A percentile compares a stretch with the other conserved stretches of the same genome.
Evolutionary conservation across 2,888 invertebrate genomes (phyloP).

Genomic region (Ochlodes sylvanus): DNA sequence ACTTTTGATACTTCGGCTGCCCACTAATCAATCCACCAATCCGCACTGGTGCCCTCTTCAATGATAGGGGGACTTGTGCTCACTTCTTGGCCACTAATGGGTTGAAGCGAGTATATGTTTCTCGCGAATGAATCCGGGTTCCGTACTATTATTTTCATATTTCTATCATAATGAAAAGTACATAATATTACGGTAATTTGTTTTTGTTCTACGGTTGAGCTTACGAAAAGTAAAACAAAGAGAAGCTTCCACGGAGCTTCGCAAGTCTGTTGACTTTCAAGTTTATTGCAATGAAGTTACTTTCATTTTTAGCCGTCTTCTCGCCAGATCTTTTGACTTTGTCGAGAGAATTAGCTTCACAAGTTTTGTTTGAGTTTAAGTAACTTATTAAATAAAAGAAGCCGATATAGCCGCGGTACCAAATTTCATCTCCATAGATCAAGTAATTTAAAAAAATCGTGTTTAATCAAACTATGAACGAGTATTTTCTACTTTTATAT

Average conservation of each 20-base stretch:
- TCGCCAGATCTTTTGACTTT: conserved; percentile 15
- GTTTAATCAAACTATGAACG: no score
- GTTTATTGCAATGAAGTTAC: conserved; percentile 34
- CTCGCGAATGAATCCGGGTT: no score
- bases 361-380: conserved; percentile 9
- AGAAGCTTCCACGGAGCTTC: conserved; percentile 31
- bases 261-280: conserved; percentile 36
- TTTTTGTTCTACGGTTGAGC: conserved; percentile 11
- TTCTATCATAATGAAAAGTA: background rate
- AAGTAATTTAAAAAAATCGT: no score
- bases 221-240: conserved; percentile 28
- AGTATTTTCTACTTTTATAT: no score
- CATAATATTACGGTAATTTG: conserved; percentile 1
- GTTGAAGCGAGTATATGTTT: no score
- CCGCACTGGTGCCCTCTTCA: no score
- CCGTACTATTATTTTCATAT: background rate
- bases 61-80: no score
- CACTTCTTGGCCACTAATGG: no score
- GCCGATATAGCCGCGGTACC: no score
- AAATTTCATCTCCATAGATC: no score
- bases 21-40: no score
- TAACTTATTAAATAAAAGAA: background rate
- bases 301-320: conserved; percentile 21
- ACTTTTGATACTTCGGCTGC: no score
- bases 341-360: conserved; percentile 12